Conservation (phyloP, 2,113 vertebrate species). For the Aspidoscelis tigris region DNA sequence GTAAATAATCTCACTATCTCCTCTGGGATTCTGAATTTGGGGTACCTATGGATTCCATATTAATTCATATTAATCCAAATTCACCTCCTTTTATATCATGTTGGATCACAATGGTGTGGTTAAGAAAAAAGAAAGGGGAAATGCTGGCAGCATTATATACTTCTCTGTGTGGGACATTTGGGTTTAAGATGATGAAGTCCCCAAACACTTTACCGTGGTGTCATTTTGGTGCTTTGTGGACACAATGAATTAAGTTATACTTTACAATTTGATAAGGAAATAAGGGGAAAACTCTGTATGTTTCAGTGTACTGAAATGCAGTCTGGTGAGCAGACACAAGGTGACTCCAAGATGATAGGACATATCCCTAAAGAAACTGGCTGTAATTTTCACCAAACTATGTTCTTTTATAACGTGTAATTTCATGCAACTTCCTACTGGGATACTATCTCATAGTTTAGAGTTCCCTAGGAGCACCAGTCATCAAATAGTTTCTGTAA, state of each 20-base stretch:
- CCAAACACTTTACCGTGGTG: too few species aligned
- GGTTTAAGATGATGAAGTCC: too few species aligned
- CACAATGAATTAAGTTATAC: background rate
- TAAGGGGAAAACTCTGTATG: slow-evolving; percentile 4
- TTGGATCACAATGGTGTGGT: too few species aligned
- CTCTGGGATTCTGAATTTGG: too few species aligned
- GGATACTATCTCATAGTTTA: slow-evolving; percentile 44
- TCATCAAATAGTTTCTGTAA: slow-evolving; percentile 44
- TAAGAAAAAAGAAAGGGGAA: too few species aligned
- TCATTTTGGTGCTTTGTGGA: too few species aligned
- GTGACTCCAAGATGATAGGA: slow-evolving; percentile 38
- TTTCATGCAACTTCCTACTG: slow-evolving; percentile 44
- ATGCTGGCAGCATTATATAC: too few species aligned
- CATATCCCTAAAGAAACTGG: slow-evolving; percentile 33
- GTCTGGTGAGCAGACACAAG: background rate
- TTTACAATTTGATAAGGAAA: slow-evolving; percentile 18
- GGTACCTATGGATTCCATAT: too few species aligned
- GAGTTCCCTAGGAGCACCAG: slow-evolving; percentile 37
- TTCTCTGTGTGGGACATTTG: too few species aligned
- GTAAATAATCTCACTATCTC: too few species aligned
- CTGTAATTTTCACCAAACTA: slow-evolving; percentile 49
- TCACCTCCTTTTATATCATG: too few species aligned
- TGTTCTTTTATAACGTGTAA: slow-evolving; percentile 34
- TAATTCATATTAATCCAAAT: too few species aligned
- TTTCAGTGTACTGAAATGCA: slow-evolving; percentile 20